Conservation (phyloP, 2,113 vertebrate species). For the Platichthys stellatus region DNA sequence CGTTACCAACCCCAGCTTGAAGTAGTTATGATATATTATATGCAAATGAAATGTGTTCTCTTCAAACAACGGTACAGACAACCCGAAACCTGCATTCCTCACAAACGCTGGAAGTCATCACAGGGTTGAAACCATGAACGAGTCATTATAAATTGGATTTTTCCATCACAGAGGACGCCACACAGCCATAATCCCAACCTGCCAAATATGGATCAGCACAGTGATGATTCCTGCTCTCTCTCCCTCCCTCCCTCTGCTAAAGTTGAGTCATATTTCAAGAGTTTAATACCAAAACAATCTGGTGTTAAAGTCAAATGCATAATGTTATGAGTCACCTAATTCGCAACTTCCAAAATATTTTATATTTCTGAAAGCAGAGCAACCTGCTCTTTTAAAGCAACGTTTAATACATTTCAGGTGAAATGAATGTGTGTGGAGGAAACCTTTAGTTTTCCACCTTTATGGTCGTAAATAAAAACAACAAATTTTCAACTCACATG, state of each 20-base stretch:
- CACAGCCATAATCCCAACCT: slow-evolving; percentile 23
- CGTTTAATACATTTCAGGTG: not conserved
- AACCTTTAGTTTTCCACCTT: slow-evolving; percentile 10
- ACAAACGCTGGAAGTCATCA: not conserved
- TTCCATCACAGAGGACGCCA: slow-evolving; percentile 26
- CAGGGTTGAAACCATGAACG: not conserved
- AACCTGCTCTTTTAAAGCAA: slow-evolving; percentile 4
- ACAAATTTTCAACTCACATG: not conserved
- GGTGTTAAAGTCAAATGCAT: slow-evolving; percentile 17
- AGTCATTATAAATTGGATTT: slow-evolving; percentile 25
- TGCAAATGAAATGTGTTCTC: slow-evolving; percentile 12
- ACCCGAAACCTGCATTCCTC: not conserved
- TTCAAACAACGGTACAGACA: not conserved
- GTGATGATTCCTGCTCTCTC: not conserved
- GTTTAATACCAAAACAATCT: slow-evolving; percentile 6
- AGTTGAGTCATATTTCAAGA: slow-evolving; percentile 38
- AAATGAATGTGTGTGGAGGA: slow-evolving; percentile 10
- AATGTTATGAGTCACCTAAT: slow-evolving; percentile 53
- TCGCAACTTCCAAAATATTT: slow-evolving; percentile 16
- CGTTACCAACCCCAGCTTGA: too few relatives aligned
- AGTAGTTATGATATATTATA: not conserved
- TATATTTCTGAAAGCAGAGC: slow-evolving; percentile 17
- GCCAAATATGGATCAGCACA: slow-evolving; percentile 31
- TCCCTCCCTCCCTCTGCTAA: slow-evolving; percentile 20
- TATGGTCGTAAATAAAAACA: slow-evolving; percentile 17